These are phyloP conservation scores for Eulemur macaco DNA, from an alignment of 2,113 vertebrate species.

Conservation along the genomic window DNA sequence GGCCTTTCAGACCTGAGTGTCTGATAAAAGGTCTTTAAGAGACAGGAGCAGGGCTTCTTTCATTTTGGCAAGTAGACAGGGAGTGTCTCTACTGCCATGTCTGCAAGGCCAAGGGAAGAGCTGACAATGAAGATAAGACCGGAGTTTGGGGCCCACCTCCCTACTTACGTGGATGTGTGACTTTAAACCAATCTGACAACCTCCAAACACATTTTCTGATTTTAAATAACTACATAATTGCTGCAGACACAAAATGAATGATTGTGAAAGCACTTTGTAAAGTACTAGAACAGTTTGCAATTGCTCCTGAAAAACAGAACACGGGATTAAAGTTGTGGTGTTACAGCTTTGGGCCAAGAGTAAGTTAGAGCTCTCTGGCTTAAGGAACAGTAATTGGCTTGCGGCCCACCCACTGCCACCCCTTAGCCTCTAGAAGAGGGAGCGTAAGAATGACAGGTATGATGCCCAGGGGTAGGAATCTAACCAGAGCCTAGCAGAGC, in stretches of 20 bases:
- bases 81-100: no score
- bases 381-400: fast-evolving
- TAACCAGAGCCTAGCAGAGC: background rate
- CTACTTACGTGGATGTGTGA: background rate
- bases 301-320: background rate
- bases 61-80: background rate
- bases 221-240: background rate
- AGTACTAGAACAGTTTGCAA: background rate
- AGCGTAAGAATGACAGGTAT: background rate
- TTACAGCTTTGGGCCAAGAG: fast-evolving
- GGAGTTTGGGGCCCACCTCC: background rate
- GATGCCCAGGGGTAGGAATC: background rate
- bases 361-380: background rate
- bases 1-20: background rate
- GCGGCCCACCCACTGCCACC: background rate
- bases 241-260: background rate
- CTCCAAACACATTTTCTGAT: background rate
- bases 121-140: background rate
- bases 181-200: background rate
- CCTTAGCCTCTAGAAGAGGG: background rate
- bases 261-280: background rate
- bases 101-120: fast-evolving
- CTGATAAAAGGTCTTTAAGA: background rate
- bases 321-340: fast-evolving
- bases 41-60: background rate